Evolutionary conservation across 2,888 invertebrate genomes (phyloP), one percentile per base, ranked within the genome.

Genomic region (Melanophora roralis): DNA sequence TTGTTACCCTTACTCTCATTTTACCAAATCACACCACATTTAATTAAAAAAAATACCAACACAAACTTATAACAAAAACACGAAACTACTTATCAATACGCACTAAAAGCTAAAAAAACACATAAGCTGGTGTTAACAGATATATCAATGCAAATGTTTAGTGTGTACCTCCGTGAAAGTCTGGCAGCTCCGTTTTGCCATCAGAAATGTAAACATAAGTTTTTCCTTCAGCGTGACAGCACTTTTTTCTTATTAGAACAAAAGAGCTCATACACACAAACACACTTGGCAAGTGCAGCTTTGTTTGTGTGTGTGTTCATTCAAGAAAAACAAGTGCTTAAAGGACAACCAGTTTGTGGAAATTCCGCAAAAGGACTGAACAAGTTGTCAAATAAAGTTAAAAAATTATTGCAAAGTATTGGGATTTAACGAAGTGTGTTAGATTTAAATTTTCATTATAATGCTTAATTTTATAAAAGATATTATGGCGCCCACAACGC

Each of bases 381-480:
- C 72, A 36, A 77, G 68, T 69, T 47, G 1, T 9, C 19, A 47
- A 71, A 69, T n/a, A n/a, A 62, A 59, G 6, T 19, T 43, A 40
- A 43, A 9, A 34, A 69, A 51, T 32, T 7, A 7, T 11, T 1
- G 19, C 57, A 64, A 19, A 16, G 14, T 5, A n/a, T 23, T 16
- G 21, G 11, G 47, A 27, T 8, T 23, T n/a, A 60, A 21, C 43
- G 34, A 23, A 57, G 51, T 64, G 43, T 36, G 38, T 21, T 51
- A 45, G 49, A 36, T 1, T 11, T 23, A 57, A 64, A n/a, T 23
- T 36, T 12, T 55, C 1, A 43, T 19, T 27, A 55, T 53, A 27
- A 83, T 83, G 83, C 71, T 83, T 49, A 81, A 82, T 80, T 82
- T 78, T 27, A 67, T 83, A 27, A 80, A 81, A 75, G 78, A 82